phyloP scores from a whole-genome alignment of 2,797 vertebrate genomes.

The Poecile montanus region DNA sequence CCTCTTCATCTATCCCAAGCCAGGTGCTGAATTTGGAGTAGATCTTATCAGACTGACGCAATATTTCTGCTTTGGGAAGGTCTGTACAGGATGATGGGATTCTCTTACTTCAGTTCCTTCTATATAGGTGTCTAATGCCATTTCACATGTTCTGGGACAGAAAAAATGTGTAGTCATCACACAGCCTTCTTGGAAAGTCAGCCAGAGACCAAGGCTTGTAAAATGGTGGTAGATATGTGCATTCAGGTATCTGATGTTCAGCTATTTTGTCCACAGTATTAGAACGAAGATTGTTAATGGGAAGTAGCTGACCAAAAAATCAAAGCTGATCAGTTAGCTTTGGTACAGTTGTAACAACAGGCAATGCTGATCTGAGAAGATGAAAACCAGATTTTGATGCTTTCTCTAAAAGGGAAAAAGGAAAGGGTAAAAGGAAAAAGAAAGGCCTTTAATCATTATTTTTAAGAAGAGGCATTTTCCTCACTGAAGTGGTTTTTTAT shows the following conservation, averaged over 20 bases:
- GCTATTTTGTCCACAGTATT: background rate
- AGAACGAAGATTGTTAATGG: background rate
- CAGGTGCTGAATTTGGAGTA: background rate
- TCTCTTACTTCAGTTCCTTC: background rate
- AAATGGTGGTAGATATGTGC: fast-evolving
- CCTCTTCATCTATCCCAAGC: background rate
- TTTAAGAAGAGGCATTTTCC: background rate
- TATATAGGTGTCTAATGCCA: background rate
- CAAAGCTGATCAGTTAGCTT: background rate
- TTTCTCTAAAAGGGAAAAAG: background rate
- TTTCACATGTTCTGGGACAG: background rate
- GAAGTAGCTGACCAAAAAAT: background rate
- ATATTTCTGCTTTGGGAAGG: background rate
- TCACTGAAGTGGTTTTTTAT: background rate
- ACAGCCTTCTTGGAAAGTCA: background rate
- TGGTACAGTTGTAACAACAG: background rate
- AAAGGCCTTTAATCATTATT: background rate
- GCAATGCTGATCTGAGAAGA: background rate
- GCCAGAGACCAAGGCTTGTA: background rate
- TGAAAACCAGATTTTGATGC: background rate
- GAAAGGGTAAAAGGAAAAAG: background rate
- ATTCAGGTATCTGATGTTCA: background rate
- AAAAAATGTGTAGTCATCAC: background rate
- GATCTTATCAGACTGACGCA: background rate
- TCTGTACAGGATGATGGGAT: background rate